Evolutionary conservation across 2,888 invertebrate species (phyloP).

Genomic region (Pimpla rufipes): DNA sequence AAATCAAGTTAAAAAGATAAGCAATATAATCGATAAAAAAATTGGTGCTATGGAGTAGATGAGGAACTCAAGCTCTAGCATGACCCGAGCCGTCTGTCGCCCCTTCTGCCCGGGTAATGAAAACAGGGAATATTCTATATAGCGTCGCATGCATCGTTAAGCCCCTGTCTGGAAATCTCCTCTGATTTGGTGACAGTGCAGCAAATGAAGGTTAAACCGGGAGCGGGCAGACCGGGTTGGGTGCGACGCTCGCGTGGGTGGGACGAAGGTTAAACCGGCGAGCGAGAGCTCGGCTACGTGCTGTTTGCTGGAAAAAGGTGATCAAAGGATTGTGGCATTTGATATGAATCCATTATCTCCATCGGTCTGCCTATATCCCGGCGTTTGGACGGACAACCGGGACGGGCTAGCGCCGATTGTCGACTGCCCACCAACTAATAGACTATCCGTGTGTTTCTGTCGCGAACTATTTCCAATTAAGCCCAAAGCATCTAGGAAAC

Average conservation of each 20-base stretch:
- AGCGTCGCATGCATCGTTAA: constrained; percentile 24
- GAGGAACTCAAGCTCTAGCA: no score
- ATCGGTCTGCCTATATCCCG: constrained; percentile 17
- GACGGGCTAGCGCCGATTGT: constrained; percentile 1
- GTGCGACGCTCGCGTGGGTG: not conserved
- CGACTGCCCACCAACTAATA: not conserved
- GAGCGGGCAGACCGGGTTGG: not conserved
- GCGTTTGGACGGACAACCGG: constrained; percentile 9
- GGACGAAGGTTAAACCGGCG: constrained; percentile 24
- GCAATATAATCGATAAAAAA: no score
- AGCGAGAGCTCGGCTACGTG: constrained; percentile 38
- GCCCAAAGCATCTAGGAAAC: not conserved
- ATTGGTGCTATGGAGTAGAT: no score
- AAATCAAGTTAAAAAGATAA: no score
- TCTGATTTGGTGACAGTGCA: constrained; percentile 57
- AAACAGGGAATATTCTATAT: constrained; percentile 12
- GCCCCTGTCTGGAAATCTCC: constrained; percentile 20
- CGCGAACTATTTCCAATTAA: not conserved
- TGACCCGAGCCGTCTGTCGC: no score
- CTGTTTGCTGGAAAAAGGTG: constrained; percentile 52
- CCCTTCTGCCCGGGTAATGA: not conserved
- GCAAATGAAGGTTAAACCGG: constrained; percentile 42
- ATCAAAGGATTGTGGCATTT: constrained; percentile 64
- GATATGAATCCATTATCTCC: constrained; percentile 63
- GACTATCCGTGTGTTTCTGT: not conserved